phyloP scores from a whole-genome alignment of 2,797 vertebrate species.

The Sebastes cheni region DNA sequence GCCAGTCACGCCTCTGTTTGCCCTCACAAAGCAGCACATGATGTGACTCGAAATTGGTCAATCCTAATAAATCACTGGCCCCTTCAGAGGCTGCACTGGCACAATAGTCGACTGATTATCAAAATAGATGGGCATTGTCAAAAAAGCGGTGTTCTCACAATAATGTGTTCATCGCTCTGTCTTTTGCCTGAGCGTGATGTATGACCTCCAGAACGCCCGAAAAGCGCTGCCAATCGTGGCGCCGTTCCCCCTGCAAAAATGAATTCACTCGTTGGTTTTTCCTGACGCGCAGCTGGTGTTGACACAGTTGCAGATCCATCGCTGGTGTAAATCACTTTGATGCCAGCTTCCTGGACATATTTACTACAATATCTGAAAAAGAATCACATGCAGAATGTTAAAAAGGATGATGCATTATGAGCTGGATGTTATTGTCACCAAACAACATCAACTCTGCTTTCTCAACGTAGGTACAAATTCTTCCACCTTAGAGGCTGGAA shows the following conservation, averaged over 20 bases:
- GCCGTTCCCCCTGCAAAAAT: constrained; percentile 38
- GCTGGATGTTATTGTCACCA: constrained; percentile 2
- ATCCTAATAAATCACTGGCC: constrained; percentile 75
- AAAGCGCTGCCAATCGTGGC: constrained; percentile 48
- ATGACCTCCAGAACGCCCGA: constrained; percentile 61
- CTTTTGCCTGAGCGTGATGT: constrained; percentile 57
- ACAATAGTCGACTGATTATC: constrained; percentile 72
- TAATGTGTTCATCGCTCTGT: constrained; percentile 73
- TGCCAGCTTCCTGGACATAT: constrained; percentile 39
- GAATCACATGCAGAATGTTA: constrained; percentile 57
- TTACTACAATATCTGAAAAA: constrained; percentile 24
- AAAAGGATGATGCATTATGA: constrained; percentile 16
- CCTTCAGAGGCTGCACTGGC: constrained; percentile 61
- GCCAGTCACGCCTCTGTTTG: constrained; percentile 75
- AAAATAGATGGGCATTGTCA: constrained; percentile 78
- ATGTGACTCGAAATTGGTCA: constrained; percentile 76
- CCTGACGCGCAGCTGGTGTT: constrained; percentile 50
- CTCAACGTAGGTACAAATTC: constrained; percentile 4
- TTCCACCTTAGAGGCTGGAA: constrained; percentile 14
- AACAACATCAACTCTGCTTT: neutral
- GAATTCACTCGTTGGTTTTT: constrained; percentile 28
- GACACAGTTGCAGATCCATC: constrained; percentile 57
- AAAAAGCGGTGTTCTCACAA: constrained; percentile 68
- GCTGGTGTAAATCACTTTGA: constrained; percentile 51
- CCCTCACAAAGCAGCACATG: constrained; percentile 69